Evolutionary conservation across 2,113 vertebrate species (phyloP).

Genomic region (Globicephala melas): DNA sequence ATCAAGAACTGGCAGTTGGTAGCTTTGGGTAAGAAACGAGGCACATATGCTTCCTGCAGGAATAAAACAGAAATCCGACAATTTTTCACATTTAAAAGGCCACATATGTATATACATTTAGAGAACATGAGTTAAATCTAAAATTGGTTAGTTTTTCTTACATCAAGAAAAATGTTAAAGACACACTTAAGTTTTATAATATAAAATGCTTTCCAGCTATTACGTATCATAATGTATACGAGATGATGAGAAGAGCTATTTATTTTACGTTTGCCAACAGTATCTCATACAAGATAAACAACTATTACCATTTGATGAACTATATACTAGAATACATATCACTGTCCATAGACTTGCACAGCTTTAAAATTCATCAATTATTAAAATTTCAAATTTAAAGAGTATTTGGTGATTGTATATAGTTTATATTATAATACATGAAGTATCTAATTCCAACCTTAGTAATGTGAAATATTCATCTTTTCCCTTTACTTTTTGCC

Average conservation of each 20-base stretch:
- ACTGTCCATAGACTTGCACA: background rate
- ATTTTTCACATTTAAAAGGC: constrained; percentile 23
- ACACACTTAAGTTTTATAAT: background rate
- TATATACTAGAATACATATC: background rate
- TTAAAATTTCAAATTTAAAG: constrained; percentile 5
- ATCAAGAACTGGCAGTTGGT: constrained; percentile 89
- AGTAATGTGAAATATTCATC: background rate
- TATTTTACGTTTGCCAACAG: background rate
- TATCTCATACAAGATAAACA: background rate
- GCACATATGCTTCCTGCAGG: constrained; percentile 84
- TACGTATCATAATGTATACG: background rate
- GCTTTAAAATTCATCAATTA: constrained; percentile 19
- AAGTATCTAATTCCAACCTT: background rate
- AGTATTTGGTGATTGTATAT: background rate
- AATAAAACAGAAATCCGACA: constrained; percentile 60
- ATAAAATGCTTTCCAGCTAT: constrained; percentile 5
- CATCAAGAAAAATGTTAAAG: background rate
- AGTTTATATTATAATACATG: background rate
- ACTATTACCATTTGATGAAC: background rate
- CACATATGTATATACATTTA: background rate
- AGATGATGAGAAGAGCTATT: background rate
- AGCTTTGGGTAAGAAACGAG: constrained; percentile 74
- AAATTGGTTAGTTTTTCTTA: constrained; percentile 6
- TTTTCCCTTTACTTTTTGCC: background rate
- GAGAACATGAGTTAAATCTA: constrained; percentile 6